phyloP scores from a whole-genome alignment of 2,113 vertebrate species.

The Pterocles gutturalis region DNA sequence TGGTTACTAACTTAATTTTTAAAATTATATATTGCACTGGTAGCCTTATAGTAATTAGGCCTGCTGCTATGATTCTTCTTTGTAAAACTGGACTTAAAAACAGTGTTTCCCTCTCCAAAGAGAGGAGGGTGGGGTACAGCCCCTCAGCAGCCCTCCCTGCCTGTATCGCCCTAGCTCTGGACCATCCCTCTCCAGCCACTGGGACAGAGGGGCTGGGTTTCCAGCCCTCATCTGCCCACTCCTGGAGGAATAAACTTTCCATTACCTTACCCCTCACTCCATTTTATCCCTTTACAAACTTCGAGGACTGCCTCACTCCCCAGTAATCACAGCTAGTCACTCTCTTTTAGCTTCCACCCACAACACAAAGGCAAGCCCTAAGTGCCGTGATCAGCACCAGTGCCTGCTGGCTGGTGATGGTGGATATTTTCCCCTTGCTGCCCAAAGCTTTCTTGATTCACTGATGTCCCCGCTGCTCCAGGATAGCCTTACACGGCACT shows the following conservation, averaged over 20 bases:
- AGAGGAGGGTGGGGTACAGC: rapidly evolving
- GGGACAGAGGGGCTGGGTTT: neutral
- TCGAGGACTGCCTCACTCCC: neutral
- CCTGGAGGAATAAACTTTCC: neutral
- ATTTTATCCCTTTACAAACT: neutral
- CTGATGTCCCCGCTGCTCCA: neutral
- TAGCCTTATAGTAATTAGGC: neutral
- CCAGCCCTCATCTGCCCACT: neutral
- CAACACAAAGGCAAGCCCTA: neutral
- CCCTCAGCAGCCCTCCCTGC: neutral
- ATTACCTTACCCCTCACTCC: neutral
- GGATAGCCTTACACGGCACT: neutral
- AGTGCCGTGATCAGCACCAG: neutral
- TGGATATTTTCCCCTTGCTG: neutral
- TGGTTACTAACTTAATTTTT: neutral
- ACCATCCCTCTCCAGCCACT: neutral
- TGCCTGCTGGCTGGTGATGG: neutral
- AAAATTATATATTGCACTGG: neutral
- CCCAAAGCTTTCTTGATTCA: neutral
- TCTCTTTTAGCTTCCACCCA: neutral
- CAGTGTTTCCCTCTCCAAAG: too few species aligned
- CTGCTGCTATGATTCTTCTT: neutral
- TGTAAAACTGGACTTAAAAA: neutral
- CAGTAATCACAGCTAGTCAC: neutral
- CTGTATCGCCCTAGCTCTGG: rapidly evolving